Conservation (phyloP, 2,888 invertebrate species). For the Nezara viridula region DNA sequence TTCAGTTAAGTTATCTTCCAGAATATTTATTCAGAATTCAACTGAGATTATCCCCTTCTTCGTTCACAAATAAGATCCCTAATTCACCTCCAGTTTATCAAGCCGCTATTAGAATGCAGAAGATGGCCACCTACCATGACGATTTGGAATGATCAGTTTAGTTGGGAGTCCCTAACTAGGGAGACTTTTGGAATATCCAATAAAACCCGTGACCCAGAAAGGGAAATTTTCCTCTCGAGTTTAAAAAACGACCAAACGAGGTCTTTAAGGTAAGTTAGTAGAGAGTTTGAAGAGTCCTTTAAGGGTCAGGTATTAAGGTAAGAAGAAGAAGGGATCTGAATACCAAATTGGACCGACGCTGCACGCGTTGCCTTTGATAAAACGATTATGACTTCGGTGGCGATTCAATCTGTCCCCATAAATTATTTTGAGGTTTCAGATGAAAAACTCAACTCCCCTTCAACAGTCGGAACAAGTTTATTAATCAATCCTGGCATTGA, state of each 20-base stretch:
- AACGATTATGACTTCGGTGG: not conserved
- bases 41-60: not conserved
- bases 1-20: not conserved
- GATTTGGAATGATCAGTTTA: not conserved
- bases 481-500: not conserved
- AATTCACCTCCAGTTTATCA: not conserved
- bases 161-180: not conserved
- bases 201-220: not conserved
- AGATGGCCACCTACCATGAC: not conserved
- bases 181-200: not conserved
- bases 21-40: not conserved
- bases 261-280: conserved; percentile 8
- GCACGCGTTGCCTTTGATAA: not conserved
- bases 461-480: not conserved
- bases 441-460: not conserved
- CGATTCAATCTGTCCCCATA: not conserved
- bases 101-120: not conserved
- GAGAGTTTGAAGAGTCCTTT: not conserved
- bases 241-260: not conserved
- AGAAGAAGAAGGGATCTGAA: not conserved
- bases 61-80: not conserved
- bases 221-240: not conserved
- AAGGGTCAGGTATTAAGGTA: not conserved
- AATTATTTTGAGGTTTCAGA: not conserved
- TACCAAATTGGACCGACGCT: not conserved